Base-by-base conservation (phyloP, 2,888 invertebrate genomes). In the Eristalinus aeneus region DNA sequence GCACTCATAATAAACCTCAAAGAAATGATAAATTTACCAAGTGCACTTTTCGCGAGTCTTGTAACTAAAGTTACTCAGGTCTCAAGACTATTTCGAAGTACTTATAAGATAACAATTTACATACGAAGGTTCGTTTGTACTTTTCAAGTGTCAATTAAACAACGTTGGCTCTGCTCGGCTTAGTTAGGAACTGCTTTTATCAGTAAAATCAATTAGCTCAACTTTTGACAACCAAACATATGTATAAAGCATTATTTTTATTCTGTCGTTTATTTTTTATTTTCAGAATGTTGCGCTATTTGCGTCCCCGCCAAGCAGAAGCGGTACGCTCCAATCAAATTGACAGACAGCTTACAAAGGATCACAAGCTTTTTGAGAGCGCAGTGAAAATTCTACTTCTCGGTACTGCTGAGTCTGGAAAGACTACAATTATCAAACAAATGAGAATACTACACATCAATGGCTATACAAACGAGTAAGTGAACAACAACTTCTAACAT, bases 401-500 rank as follows among this genome's bases (percentile, higher is more conserved):
- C 3, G 96, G 96, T 0, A 96, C 97, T 0, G 97, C 96, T 0
- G 97, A 97, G 90, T 96, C 96, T 10, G 97, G 97, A 0, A 97
- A 97, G 91, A 97, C 97, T 0, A 97, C 97, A 0, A 96, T 97
- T 16, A 95, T 97, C 27, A 97, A 97, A 90, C 97, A 97, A 92
- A 97, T 97, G 97, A 96, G 95, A 91, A 97, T 97, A 89, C 92
- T 97, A 56, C 97, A 97, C 90, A 95, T 97, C 5, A 95, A 96
- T 90, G 97, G 96, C 69, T 97, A 96, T 89, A 94, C 95, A 16
- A 93, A 95, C 16, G 94, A 94, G 97, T 97, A 93, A 93, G 94
- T 93, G 39, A 11, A 10, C 0, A 56, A 20, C 63, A 34, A 23
- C n/a, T n/a, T 46, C 23, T 22, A 56, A 56, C 56, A 6, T 12